phyloP scores from a whole-genome alignment of 2,797 vertebrate species.

The Carduelis carduelis region DNA sequence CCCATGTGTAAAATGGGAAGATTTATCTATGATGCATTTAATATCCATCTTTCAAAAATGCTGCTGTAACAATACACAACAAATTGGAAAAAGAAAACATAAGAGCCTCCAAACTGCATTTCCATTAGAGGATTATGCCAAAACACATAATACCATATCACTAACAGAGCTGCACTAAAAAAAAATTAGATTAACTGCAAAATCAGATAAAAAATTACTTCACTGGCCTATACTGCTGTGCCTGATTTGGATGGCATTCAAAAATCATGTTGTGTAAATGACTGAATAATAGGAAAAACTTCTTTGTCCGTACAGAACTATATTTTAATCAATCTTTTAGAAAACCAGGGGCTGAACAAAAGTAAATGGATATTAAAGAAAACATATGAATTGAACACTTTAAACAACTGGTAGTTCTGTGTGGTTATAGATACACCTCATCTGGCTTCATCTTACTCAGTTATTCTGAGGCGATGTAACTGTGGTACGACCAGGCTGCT shows the following conservation, averaged over 20 bases:
- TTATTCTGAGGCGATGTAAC: not conserved
- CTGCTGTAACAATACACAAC: not conserved
- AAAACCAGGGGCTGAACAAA: not conserved
- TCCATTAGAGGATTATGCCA: not conserved
- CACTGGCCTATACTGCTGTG: not conserved
- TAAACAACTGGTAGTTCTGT: not conserved
- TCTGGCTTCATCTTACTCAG: not conserved
- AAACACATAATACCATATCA: constrained; percentile 13
- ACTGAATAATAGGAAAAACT: not conserved
- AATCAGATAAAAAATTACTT: constrained; percentile 31
- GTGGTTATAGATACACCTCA: not conserved
- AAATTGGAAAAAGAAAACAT: not conserved
- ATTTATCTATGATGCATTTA: not conserved
- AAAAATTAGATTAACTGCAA: constrained; percentile 19
- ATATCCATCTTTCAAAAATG: not conserved
- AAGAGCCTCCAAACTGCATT: constrained; percentile 1
- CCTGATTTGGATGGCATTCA: constrained; percentile 16
- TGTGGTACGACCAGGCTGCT: not conserved
- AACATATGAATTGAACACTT: not conserved
- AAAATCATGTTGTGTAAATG: constrained; percentile 6
- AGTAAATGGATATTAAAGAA: not conserved
- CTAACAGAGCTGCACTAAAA: not conserved
- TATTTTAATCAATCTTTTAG: not conserved
- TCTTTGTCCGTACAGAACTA: not conserved
- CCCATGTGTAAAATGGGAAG: not conserved